Evolutionary conservation across 2,113 vertebrate genomes (phyloP).

Genomic region (Leucopsar rothschildi): DNA sequence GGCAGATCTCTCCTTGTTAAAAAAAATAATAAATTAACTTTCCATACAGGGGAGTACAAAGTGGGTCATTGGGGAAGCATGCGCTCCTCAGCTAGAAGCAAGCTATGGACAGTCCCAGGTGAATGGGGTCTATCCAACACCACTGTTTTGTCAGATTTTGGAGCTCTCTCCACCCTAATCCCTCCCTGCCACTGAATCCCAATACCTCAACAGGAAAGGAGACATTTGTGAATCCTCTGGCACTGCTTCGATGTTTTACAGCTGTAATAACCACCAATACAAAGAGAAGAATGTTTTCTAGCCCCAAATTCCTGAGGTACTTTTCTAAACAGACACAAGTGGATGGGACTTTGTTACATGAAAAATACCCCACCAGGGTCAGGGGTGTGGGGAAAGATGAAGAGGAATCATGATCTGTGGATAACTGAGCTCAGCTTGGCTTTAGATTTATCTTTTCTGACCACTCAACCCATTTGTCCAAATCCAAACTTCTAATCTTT

Average conservation of each 20-base stretch:
- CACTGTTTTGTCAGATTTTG: background rate
- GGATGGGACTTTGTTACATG: background rate
- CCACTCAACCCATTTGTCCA: conserved; percentile 4
- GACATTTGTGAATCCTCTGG: conserved; percentile 70
- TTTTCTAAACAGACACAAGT: conserved; percentile 40
- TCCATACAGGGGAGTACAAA: conserved; percentile 46
- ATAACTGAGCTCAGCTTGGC: background rate
- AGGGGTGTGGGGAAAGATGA: background rate
- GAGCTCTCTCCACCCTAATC: background rate
- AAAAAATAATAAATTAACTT: background rate
- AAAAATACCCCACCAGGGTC: background rate
- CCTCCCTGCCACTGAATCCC: background rate
- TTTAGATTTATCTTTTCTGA: conserved; percentile 10
- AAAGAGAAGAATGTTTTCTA: conserved; percentile 64
- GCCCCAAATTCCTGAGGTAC: conserved; percentile 50
- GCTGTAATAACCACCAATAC: conserved; percentile 71
- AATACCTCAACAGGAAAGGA: conserved; percentile 60
- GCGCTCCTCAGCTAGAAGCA: background rate
- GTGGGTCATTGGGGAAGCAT: background rate
- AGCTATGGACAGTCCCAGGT: conserved; percentile 28
- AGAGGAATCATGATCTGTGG: background rate
- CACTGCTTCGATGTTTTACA: conserved; percentile 60
- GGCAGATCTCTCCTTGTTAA: background rate
- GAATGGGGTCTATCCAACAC: conserved; percentile 26
- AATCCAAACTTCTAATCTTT: background rate